A percentile compares a stretch with the other conserved stretches of the same genome.
Evolutionary conservation across 2,888 invertebrate genomes (phyloP).

Genomic region (Thumatha senex): DNA sequence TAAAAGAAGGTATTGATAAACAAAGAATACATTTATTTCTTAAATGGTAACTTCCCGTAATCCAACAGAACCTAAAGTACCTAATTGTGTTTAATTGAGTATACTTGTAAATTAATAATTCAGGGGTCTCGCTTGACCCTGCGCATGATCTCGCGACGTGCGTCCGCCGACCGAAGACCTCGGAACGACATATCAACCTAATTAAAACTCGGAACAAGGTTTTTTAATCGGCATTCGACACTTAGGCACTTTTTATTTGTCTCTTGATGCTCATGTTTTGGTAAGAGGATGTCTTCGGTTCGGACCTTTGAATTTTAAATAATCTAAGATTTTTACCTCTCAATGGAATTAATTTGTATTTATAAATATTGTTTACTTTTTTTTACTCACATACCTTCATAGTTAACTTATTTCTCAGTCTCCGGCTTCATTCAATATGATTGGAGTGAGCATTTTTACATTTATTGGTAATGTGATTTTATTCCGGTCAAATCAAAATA

Average conservation of each 20-base stretch:
- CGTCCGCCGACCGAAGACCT: conserved; percentile 38
- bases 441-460: too few relatives aligned
- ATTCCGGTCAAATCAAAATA: too few relatives aligned
- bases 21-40: conserved; percentile 1
- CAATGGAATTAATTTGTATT: too few relatives aligned
- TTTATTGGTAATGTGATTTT: too few relatives aligned
- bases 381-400: too few relatives aligned
- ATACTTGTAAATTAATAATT: conserved; percentile 76
- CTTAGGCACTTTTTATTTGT: conserved; percentile 55
- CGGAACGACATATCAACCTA: conserved; percentile 70
- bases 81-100: conserved; percentile 72
- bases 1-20: too few relatives aligned
- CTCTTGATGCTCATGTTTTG: conserved; percentile 43
- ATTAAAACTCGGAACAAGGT: conserved; percentile 66
- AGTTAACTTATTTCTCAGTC: too few relatives aligned
- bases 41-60: conserved; percentile 34
- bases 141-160: conserved; percentile 72
- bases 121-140: conserved; percentile 66
- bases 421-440: too few relatives aligned
- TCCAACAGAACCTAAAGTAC: conserved; percentile 44
- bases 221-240: conserved; percentile 69
- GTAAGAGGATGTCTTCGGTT: conserved; percentile 35
- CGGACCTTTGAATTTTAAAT: conserved; percentile 22
- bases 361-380: too few relatives aligned
- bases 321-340: not conserved